Conservation (phyloP, 2,888 invertebrate species). For the Ferrisia virgata region DNA sequence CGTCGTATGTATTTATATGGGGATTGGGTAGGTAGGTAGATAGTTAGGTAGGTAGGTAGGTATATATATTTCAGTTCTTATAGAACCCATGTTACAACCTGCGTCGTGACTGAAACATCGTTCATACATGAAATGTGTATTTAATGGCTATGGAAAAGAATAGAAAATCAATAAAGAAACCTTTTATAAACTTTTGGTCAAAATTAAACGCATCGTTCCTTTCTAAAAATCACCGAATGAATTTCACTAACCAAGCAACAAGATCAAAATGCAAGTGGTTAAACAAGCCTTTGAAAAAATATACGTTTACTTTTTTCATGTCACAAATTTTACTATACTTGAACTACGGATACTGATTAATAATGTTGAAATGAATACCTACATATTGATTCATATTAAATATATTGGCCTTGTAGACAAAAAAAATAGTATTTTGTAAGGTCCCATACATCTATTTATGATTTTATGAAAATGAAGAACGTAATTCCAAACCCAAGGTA, state of each 20-base stretch:
- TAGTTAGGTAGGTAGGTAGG: not conserved
- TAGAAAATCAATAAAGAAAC: conserved; percentile 13
- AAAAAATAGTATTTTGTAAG: no score
- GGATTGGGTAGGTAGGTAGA: not conserved
- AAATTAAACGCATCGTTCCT: not conserved
- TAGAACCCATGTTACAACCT: not conserved
- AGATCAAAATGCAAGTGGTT: not conserved
- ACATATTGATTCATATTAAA: no score
- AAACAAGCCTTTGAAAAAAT: not conserved
- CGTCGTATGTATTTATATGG: no score
- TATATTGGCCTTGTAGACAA: no score
- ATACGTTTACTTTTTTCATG: no score
- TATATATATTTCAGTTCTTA: not conserved
- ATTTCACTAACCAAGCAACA: not conserved
- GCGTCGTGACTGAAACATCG: not conserved
- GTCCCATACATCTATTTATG: no score
- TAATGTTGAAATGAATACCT: no score
- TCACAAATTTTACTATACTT: no score
- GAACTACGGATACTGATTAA: no score
- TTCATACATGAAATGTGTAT: not conserved
- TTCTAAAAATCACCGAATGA: not conserved
- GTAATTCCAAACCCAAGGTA: no score
- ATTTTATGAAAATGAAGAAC: no score
- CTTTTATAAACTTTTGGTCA: not conserved
- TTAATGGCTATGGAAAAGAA: not conserved